A percentile compares a stretch with the other conserved stretches of the same genome.
Conservation (phyloP, 1,140 invertebrate genomes). For the Pteromalus puparum region DNA sequence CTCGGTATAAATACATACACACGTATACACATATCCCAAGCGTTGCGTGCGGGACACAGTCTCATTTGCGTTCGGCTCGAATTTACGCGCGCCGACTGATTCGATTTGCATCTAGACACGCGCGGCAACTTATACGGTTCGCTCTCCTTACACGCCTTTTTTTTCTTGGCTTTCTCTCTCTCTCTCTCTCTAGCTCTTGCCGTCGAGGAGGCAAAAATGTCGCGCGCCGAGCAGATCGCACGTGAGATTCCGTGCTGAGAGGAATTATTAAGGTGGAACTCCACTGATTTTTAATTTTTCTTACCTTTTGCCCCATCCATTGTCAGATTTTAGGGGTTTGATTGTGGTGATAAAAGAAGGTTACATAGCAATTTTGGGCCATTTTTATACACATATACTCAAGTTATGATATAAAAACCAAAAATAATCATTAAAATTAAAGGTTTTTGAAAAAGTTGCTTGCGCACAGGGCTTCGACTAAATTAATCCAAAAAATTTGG, state of each 20-base stretch:
- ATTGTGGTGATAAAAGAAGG: too few relatives aligned
- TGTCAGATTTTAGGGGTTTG: too few relatives aligned
- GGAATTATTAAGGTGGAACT: conserved; percentile 26
- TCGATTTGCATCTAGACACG: conserved; percentile 37
- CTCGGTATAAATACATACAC: neutral
- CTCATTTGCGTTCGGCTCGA: conserved; percentile 24
- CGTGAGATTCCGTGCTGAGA: neutral
- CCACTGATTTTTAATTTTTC: too few relatives aligned
- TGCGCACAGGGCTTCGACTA: too few relatives aligned
- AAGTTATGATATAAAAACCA: too few relatives aligned
- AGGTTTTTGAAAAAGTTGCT: too few relatives aligned
- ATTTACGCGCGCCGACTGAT: conserved; percentile 34
- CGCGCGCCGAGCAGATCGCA: conserved; percentile 6
- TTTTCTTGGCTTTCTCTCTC: neutral
- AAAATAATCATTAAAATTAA: too few relatives aligned
- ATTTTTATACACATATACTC: too few relatives aligned
- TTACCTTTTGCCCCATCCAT: too few relatives aligned
- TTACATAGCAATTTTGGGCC: too few relatives aligned
- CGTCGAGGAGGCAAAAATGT: neutral
- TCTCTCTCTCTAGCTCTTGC: neutral
- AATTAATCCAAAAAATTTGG: too few relatives aligned
- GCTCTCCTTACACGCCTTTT: conserved; percentile 12
- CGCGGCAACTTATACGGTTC: neutral
- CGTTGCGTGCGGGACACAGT: neutral
- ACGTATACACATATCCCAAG: neutral